These are phyloP conservation scores for Drosophila paranaensis DNA, from an alignment of 2,888 invertebrate genomes.

Conservation along the genomic window DNA sequence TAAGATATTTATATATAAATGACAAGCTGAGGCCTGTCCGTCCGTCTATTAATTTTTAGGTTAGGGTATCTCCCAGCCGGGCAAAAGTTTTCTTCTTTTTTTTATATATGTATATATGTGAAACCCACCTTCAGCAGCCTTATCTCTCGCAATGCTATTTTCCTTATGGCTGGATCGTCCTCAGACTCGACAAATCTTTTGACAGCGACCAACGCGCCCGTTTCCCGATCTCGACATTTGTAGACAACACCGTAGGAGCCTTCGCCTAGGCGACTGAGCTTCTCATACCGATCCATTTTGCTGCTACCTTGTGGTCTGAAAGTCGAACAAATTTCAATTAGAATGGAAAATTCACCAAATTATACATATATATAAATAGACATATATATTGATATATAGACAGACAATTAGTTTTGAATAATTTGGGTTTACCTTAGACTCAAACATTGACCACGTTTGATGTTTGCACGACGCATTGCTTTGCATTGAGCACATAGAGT, in stretches of 20 bases:
- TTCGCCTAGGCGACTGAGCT: conserved; percentile 96
- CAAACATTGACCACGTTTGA: conserved; percentile 82
- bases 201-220: conserved; percentile 97
- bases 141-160: conserved; percentile 97
- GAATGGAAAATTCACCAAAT: background rate
- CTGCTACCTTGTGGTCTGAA: conserved; percentile 93
- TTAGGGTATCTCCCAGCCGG: too few species aligned
- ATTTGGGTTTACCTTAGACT: conserved; percentile 78
- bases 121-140: conserved; percentile 93
- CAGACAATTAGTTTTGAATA: conserved; percentile 7
- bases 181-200: conserved; percentile 99
- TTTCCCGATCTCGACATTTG: conserved; percentile 97
- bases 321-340: conserved; percentile 32
- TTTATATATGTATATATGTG: too few species aligned
- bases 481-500: conserved; percentile 79
- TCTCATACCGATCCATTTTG: conserved; percentile 97
- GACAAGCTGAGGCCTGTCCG: too few species aligned
- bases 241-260: conserved; percentile 91
- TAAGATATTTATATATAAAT: too few species aligned
- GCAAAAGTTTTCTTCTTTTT: too few species aligned
- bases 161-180: conserved; percentile 97
- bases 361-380: background rate
- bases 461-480: conserved; percentile 81
- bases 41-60: too few species aligned
- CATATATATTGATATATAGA: background rate